Base-by-base conservation (phyloP, 2,888 invertebrate genomes). In the Stenotaenia linearis region DNA sequence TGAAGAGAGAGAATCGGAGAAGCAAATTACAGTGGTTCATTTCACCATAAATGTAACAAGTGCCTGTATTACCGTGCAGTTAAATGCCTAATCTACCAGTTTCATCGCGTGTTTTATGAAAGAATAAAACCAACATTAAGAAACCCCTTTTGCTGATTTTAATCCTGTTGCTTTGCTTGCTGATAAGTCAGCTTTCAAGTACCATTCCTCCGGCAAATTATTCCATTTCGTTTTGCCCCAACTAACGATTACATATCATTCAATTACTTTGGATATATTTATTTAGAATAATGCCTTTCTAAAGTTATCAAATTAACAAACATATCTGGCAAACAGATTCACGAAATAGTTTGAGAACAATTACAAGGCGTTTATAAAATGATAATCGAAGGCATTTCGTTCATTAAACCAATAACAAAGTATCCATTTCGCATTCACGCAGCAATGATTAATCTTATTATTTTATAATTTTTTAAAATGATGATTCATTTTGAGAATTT, bases 61-160 rank as follows among this genome's bases (percentile, higher is more conserved):
- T 37, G 76, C 76, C 35, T 75, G 76, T 75, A 37, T 75, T 75
- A 75, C 30, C 76, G 37, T 75, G 35, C 35, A 35, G 76, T 37
- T 37, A 75, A 75, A 75, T 75, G 76, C 76, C 35, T 37, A 75
- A 75, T 75, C 76, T 35, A 35, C 35, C 35, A 35, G 76, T 37
- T 75, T 75, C 35, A 75, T 75, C 76, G 76, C 76, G 76, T 75
- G 76, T 75, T 75, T 75, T 75, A 75, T 75, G 76, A 75, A 75
- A 37, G 37, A 75, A 37, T 37, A 75, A 75, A 75, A 37, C 18
- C 37, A 75, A 75, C 76, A 75, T 75, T 75, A 75, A 37, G 76
- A 37, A 69, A 12, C 69, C 23, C 35, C 32, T 74, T 37, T 32
- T 75, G 76, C 30, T 35, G 76, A 75, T 75, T 75, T 75, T 75